Evolutionary conservation across 2,113 vertebrate species (phyloP).

Genomic region (Grus americana): DNA sequence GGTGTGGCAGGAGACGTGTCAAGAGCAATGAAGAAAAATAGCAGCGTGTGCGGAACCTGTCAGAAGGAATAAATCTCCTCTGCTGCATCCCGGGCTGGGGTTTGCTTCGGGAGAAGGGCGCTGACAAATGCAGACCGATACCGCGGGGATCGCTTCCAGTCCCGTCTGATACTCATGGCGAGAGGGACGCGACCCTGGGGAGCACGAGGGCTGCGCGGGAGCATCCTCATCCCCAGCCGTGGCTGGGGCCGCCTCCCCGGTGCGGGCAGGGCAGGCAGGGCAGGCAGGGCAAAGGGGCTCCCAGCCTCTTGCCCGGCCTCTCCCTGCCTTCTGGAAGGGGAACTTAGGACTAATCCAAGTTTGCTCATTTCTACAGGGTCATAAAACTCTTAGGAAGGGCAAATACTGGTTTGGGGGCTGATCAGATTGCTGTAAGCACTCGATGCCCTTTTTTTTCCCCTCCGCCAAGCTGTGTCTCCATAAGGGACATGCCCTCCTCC

Average conservation of each 20-base stretch:
- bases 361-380: background rate
- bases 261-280: background rate
- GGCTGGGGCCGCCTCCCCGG: background rate
- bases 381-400: background rate
- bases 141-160: background rate
- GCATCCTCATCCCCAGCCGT: background rate
- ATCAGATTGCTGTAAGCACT: background rate
- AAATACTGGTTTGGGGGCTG: background rate
- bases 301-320: background rate
- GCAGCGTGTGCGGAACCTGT: background rate
- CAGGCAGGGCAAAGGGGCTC: background rate
- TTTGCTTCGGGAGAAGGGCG: background rate
- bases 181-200: background rate
- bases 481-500: background rate
- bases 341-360: background rate
- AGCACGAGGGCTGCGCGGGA: background rate
- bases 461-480: background rate
- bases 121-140: background rate
- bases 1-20: background rate
- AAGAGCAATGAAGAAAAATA: conserved; percentile 21
- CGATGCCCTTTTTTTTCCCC: background rate
- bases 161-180: background rate
- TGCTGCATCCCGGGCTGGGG: background rate
- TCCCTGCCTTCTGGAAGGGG: background rate
- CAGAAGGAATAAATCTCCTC: conserved; percentile 13